Evolutionary conservation across 2,888 invertebrate genomes (phyloP).

Genomic region (Apotomis capreana): DNA sequence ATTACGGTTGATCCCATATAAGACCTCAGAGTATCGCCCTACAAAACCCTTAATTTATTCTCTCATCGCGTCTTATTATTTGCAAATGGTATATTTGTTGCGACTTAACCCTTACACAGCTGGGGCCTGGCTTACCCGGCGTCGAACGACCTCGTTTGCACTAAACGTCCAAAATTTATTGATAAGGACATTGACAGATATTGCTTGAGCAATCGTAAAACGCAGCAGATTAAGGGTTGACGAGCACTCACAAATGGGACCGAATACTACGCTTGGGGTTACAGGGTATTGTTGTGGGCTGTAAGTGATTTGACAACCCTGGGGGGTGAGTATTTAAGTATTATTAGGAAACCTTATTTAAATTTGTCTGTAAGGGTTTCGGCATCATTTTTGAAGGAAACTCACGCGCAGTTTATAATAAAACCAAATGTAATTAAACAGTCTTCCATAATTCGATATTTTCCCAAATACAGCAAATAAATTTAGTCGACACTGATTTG

Average conservation of each 20-base stretch:
- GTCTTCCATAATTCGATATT: too few relatives aligned
- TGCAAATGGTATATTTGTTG: conserved; percentile 83
- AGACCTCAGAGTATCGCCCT: conserved; percentile 48
- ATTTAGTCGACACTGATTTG: too few relatives aligned
- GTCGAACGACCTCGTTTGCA: conserved; percentile 80
- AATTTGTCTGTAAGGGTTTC: conserved; percentile 16
- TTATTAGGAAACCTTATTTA: conserved; percentile 23
- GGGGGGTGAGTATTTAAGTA: conserved; percentile 28
- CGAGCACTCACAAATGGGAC: conserved; percentile 78
- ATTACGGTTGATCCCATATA: conserved; percentile 44
- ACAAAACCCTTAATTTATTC: conserved; percentile 77
- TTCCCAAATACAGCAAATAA: too few relatives aligned
- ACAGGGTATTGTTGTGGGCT: conserved; percentile 43
- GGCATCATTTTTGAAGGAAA: not conserved
- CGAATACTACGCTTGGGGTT: conserved; percentile 62
- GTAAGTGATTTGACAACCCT: conserved; percentile 39
- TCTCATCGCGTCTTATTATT: conserved; percentile 83
- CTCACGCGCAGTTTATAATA: not conserved
- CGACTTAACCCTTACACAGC: conserved; percentile 82
- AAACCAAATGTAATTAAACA: not conserved
- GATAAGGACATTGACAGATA: conserved; percentile 83
- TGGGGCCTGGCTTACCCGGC: conserved; percentile 77
- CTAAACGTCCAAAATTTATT: conserved; percentile 80
- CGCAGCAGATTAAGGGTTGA: conserved; percentile 80
- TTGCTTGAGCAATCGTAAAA: conserved; percentile 79